Evolutionary conservation across 2,888 invertebrate species (phyloP), one percentile per base, ranked within the genome.

Genomic region (Eristalis pertinax): DNA sequence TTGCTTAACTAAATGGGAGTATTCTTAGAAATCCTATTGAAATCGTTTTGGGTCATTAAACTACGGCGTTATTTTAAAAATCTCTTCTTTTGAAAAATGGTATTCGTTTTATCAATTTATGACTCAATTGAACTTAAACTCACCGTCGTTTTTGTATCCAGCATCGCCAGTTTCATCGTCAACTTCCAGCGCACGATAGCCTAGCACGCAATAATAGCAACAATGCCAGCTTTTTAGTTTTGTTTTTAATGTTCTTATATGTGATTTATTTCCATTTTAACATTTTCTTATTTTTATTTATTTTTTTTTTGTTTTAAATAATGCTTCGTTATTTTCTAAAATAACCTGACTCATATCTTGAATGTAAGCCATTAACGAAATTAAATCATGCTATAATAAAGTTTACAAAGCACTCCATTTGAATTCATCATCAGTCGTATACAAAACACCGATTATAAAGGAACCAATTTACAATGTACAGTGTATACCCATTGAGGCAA

Each of bases 61-160:
- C 50, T n/a, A 50, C n/a, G 50, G 50, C 50, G 19, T 50, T 19
- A 50, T 50, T 50, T 50, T 50, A 50, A 7, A 50, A 50, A 4
- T 19, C 58, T 69, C 43, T 67, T 60, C 15, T 69, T 63, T 70
- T 70, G 24, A 29, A 38, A 38, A 32, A 73, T 72, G 24, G 19
- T 60, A 24, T 67, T 67, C 43, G 60, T 72, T 83, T n/a, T 77
- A 72, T 65, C 60, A 69, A 82, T 64, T 82, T n/a, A 72, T 70
- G 72, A 68, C 64, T 79, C 74, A 79, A 79, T 79, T 77, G 77
- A 83, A 76, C 65, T 72, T 68, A 22, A 73, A 89, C 89, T 89
- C 89, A 89, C 89, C 89, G 72, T 89, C 75, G 64, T 84, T 81
- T 76, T 81, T 85, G 81, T 70, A 89, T 85, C 84, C 88, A 84